Conservation (phyloP, 2,113 vertebrate species). For the Atlantisia rogersi region DNA sequence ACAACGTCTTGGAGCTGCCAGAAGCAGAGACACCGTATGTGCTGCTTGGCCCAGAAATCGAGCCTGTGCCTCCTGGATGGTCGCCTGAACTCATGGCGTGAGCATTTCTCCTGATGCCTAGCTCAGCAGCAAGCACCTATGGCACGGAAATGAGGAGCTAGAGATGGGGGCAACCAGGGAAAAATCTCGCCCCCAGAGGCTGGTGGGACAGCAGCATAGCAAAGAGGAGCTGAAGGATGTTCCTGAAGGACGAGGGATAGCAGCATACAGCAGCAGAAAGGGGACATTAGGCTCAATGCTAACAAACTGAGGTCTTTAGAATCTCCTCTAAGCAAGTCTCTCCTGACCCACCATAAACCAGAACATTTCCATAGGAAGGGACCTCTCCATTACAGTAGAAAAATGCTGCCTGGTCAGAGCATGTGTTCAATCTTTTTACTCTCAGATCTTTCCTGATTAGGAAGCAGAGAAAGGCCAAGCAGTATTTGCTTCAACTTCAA, state of each 20-base stretch:
- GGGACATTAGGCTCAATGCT: neutral
- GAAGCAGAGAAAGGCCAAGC: neutral
- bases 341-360: neutral
- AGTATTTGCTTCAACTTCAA: neutral
- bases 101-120: neutral
- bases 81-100: neutral
- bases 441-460: neutral
- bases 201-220: neutral
- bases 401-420: neutral
- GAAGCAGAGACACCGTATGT: neutral
- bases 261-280: neutral
- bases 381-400: neutral
- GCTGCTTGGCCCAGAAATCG: neutral
- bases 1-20: neutral
- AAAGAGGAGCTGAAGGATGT: neutral
- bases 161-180: no score
- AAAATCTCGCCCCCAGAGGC: neutral
- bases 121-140: neutral
- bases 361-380: neutral
- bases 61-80: neutral
- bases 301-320: neutral
- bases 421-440: neutral
- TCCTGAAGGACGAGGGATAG: neutral
- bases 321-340: neutral
- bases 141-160: accelerated